phyloP scores from a whole-genome alignment of 2,888 invertebrate species.

The Drosophila colorata region DNA sequence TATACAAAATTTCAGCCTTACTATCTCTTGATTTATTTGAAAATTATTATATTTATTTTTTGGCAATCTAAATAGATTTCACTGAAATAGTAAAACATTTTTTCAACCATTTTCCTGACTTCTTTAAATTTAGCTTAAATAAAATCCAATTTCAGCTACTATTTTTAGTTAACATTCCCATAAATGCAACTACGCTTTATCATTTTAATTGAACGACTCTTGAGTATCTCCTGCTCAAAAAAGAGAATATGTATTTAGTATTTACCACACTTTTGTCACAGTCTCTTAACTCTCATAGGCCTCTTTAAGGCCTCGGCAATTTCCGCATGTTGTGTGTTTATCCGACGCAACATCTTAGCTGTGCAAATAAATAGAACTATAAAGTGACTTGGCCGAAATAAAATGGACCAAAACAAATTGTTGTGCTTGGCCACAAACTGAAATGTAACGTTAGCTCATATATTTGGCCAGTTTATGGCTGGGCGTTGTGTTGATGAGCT shows the following conservation, averaged over 20 bases:
- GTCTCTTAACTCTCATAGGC: slow-evolving; percentile 14
- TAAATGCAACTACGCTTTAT: slow-evolving; percentile 2
- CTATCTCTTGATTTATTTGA: too few relatives aligned
- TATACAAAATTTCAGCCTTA: too few relatives aligned
- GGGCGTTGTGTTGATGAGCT: slow-evolving; percentile 23
- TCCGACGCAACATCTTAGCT: slow-evolving; percentile 24
- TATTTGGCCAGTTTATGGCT: slow-evolving; percentile 48
- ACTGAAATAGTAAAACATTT: too few relatives aligned
- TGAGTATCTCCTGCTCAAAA: background rate
- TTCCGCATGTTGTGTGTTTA: slow-evolving; percentile 19
- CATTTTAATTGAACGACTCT: slow-evolving; percentile 3
- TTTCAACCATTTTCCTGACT: too few relatives aligned
- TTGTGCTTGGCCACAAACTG: slow-evolving; percentile 51
- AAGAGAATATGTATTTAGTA: slow-evolving; percentile 4
- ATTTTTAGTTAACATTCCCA: background rate
- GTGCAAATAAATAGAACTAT: slow-evolving; percentile 56
- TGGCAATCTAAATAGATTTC: too few relatives aligned
- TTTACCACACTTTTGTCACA: slow-evolving; percentile 22
- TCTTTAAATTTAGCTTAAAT: background rate
- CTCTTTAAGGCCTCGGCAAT: slow-evolving; percentile 30
- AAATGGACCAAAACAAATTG: slow-evolving; percentile 45
- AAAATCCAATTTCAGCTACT: background rate
- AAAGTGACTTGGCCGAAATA: slow-evolving; percentile 53
- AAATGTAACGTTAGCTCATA: slow-evolving; percentile 41
- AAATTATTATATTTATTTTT: too few relatives aligned